A percentile compares a stretch with the other conserved stretches of the same genome.
These are phyloP conservation scores for Cairina moschata DNA, from an alignment of 2,113 vertebrate genomes.

Conservation along the genomic window DNA sequence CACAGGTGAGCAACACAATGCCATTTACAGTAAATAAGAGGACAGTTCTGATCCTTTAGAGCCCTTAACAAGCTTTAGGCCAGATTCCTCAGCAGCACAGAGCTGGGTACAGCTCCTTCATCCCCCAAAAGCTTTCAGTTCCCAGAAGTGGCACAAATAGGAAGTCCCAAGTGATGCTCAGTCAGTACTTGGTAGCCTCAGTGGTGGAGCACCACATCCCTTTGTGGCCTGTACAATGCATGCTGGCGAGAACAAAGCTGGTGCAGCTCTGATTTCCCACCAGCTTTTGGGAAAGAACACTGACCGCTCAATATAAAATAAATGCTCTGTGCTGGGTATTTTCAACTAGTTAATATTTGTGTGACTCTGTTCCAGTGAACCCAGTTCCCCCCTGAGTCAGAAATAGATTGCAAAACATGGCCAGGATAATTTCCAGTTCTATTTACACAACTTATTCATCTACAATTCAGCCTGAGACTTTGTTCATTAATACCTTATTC, in stretches of 20 bases:
- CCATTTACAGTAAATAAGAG: neutral
- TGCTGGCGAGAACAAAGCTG: neutral
- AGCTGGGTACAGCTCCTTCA: fast-evolving
- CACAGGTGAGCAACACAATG: neutral
- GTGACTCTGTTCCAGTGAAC: neutral
- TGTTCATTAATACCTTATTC: neutral
- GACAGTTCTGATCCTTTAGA: neutral
- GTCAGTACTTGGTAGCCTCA: neutral
- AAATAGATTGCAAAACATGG: neutral
- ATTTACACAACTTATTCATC: neutral
- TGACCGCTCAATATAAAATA: neutral
- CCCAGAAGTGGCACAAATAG: neutral
- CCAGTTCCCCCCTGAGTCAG: neutral
- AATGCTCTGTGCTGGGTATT: neutral
- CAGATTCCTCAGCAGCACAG: neutral
- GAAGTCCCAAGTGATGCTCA: neutral
- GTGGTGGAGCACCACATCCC: neutral
- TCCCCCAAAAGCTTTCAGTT: neutral
- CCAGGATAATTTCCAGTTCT: neutral
- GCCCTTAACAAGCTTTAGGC: neutral
- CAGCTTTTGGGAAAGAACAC: neutral
- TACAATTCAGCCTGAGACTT: neutral
- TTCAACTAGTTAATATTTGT: neutral
- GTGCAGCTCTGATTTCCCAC: neutral
- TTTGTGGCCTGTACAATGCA: neutral